Evolutionary conservation across 2,797 vertebrate genomes (phyloP).

Genomic region (Intellagama lesueurii): DNA sequence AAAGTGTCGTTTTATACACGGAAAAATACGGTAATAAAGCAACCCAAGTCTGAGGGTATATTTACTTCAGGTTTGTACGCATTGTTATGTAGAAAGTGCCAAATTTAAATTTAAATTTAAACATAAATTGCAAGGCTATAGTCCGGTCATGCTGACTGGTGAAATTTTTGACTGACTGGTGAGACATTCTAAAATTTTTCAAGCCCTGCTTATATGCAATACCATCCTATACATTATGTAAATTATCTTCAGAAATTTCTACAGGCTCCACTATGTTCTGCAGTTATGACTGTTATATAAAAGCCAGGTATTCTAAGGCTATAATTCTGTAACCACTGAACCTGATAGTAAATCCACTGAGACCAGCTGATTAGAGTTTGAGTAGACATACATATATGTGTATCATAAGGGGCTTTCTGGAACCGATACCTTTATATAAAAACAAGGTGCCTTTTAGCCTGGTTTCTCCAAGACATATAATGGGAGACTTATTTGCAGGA

Average conservation of each 20-base stretch:
- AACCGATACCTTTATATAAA: background rate
- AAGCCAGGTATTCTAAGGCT: background rate
- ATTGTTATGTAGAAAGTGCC: too few relatives aligned
- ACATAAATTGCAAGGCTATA: too few relatives aligned
- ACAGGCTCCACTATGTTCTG: background rate
- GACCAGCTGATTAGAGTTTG: background rate
- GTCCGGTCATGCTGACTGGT: too few relatives aligned
- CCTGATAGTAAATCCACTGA: background rate
- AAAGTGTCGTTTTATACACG: too few relatives aligned
- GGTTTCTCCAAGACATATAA: background rate
- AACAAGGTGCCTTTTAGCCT: background rate
- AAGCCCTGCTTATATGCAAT: background rate
- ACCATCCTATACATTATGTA: background rate
- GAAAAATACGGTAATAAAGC: too few relatives aligned
- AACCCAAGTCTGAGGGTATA: too few relatives aligned
- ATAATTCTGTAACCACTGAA: background rate
- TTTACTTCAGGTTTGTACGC: too few relatives aligned
- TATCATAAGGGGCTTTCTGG: background rate
- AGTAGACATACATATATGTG: background rate
- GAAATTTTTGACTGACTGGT: too few relatives aligned
- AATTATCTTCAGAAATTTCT: background rate
- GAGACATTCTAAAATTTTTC: too few relatives aligned
- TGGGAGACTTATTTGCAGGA: too few relatives aligned
- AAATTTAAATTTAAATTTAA: too few relatives aligned
- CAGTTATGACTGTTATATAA: background rate